Conservation (phyloP, 2,113 vertebrate genomes). For the Picathartes gymnocephalus region DNA sequence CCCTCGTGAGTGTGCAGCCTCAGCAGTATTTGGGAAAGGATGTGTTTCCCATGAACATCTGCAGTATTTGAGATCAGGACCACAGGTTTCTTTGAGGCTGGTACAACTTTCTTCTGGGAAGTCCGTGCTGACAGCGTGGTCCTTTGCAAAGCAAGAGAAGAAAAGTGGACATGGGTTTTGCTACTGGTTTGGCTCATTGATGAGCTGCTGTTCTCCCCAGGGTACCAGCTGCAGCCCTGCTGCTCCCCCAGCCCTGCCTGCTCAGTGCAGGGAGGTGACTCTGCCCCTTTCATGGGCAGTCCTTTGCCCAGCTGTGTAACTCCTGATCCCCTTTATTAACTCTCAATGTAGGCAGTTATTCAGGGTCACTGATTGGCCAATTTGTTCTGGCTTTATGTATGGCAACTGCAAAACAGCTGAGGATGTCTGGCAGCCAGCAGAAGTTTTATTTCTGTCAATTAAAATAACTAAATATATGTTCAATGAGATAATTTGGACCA, state of each 20-base stretch:
- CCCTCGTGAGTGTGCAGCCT: neutral
- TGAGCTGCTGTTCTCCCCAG: neutral
- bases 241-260: neutral
- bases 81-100: accelerated
- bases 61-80: neutral
- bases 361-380: neutral
- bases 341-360: neutral
- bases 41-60: neutral
- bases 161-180: neutral
- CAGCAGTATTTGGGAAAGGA: neutral
- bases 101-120: neutral
- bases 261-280: neutral
- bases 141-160: neutral
- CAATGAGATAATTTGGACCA: neutral
- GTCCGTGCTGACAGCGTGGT: accelerated
- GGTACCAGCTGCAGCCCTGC: neutral
- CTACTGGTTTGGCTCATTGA: neutral
- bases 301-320: neutral
- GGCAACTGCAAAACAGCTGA: neutral
- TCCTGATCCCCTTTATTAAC: neutral
- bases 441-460: slow-evolving; percentile 5
- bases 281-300: neutral
- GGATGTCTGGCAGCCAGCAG: neutral
- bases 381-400: neutral
- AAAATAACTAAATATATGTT: neutral